These are phyloP conservation scores for Enteromius radiatus DNA, from an alignment of 2,797 vertebrate species.

Conservation along the genomic window DNA sequence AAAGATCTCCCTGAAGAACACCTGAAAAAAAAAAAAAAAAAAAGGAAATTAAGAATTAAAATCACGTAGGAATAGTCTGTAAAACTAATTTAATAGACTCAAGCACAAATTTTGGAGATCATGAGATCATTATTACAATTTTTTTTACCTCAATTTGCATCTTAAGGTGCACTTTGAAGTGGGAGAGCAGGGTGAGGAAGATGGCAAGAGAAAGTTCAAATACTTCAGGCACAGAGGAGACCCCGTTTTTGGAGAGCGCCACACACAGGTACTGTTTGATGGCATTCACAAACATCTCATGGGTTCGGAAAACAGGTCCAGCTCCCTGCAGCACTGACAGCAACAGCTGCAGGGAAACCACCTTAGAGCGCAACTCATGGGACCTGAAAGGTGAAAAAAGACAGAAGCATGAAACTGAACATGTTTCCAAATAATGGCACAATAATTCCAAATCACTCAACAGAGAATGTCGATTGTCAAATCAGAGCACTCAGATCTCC, in stretches of 20 bases:
- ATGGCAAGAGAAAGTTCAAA: constrained; percentile 96
- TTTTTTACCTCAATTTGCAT: constrained; percentile 95
- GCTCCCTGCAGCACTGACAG: constrained; percentile 94
- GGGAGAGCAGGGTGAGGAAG: constrained; percentile 94
- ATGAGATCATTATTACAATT: too few relatives aligned
- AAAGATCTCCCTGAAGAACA: constrained; percentile 98
- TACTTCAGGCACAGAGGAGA: constrained; percentile 96
- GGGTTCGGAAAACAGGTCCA: constrained; percentile 92
- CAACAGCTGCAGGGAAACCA: constrained; percentile 93
- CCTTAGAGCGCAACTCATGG: constrained; percentile 94
- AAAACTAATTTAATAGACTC: background rate
- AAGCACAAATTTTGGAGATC: background rate
- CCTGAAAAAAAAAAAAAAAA: constrained; percentile 72
- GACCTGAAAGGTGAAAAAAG: constrained; percentile 76
- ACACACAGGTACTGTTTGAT: constrained; percentile 98
- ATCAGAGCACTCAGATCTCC: background rate
- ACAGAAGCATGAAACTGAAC: background rate
- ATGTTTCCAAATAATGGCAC: background rate
- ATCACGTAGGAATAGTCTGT: background rate
- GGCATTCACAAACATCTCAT: constrained; percentile 97
- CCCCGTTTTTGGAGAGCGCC: constrained; percentile 94
- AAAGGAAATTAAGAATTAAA: background rate
- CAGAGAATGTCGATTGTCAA: background rate
- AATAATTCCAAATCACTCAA: background rate
- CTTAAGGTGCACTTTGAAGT: constrained; percentile 97